A percentile compares a stretch with the other conserved stretches of the same genome.
Evolutionary conservation across 2,113 vertebrate species (phyloP).

Genomic region (Trichechus manatus): DNA sequence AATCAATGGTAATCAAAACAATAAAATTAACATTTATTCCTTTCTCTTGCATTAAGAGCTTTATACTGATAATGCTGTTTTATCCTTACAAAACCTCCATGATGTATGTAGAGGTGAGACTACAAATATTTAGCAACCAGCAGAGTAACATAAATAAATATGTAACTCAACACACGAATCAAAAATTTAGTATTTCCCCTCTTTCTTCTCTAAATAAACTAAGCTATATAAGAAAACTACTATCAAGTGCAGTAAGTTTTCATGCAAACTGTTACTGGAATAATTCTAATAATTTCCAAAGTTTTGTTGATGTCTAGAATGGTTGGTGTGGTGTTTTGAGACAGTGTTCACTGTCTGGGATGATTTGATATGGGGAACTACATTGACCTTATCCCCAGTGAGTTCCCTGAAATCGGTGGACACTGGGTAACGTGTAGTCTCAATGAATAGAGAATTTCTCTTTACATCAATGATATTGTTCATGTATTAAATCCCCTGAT

Average conservation of each 20-base stretch:
- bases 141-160: background rate
- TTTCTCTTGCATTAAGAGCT: constrained; percentile 33
- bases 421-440: background rate
- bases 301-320: background rate
- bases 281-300: background rate
- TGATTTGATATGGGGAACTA: background rate
- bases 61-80: background rate
- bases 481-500: background rate
- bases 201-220: background rate
- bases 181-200: background rate
- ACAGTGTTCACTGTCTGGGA: background rate
- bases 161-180: background rate
- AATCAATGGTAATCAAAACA: background rate
- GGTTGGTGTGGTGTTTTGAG: background rate
- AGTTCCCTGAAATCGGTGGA: background rate
- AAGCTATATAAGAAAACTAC: background rate
- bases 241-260: background rate
- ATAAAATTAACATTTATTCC: background rate
- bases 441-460: background rate
- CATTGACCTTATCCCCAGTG: background rate
- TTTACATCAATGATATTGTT: background rate
- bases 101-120: background rate
- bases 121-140: background rate
- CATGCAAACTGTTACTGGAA: background rate
- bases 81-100: background rate